Evolutionary conservation across 2,113 vertebrate genomes (phyloP).

Genomic region (Empidonax traillii): DNA sequence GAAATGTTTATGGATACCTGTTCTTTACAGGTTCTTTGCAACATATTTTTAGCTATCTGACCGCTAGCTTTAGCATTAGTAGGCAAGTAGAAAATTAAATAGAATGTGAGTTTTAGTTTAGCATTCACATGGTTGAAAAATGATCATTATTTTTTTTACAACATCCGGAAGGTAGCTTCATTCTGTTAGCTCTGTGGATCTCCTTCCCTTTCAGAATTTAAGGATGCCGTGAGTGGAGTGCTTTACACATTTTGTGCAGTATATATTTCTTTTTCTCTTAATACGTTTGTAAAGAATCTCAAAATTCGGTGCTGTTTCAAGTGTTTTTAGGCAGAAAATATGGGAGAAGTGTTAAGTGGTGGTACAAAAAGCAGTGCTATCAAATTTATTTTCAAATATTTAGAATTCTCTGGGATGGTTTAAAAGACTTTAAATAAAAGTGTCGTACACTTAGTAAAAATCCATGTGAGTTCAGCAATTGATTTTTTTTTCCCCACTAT

Average conservation of each 20-base stretch:
- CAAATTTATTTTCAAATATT: conserved; percentile 48
- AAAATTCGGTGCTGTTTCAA: background rate
- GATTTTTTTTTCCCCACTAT: conserved; percentile 11
- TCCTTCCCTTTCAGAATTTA: background rate
- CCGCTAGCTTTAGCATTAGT: background rate
- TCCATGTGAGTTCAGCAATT: conserved; percentile 64
- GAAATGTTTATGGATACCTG: background rate
- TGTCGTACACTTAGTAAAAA: conserved; percentile 66
- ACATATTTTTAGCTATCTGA: background rate
- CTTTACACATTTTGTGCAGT: background rate
- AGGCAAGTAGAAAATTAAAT: background rate
- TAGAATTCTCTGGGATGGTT: conserved; percentile 12
- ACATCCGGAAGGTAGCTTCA: background rate
- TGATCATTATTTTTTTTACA: background rate
- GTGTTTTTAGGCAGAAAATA: background rate
- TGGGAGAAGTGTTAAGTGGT: background rate
- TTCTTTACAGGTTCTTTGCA: background rate
- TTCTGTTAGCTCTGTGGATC: background rate
- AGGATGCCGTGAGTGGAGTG: background rate
- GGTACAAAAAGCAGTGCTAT: background rate
- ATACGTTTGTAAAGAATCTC: background rate
- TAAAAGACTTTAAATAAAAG: conserved; percentile 73
- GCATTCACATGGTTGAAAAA: background rate
- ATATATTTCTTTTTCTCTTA: background rate
- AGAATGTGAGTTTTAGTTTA: background rate